A percentile compares a stretch with the other conserved stretches of the same genome.
phyloP scores from a whole-genome alignment of 2,113 vertebrate species.

The Anser brachyrhynchus region DNA sequence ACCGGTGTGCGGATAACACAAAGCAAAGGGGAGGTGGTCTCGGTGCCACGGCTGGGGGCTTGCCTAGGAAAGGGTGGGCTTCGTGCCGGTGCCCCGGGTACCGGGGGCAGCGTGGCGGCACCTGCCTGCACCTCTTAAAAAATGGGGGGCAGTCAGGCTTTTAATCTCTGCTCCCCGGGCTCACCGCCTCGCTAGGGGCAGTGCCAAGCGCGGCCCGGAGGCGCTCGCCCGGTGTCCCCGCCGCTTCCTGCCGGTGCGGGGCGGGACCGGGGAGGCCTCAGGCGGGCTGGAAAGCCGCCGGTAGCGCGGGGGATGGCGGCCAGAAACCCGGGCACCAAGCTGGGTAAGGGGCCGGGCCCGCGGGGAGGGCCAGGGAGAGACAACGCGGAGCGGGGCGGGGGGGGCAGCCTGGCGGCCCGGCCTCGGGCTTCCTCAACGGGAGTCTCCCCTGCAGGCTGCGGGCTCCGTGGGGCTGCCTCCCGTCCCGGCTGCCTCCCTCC shows the following conservation, averaged over 20 bases:
- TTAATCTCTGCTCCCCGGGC: not conserved
- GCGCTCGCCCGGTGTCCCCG: not conserved
- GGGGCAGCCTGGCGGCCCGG: too few relatives aligned
- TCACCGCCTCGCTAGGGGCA: not conserved
- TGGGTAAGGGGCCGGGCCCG: slow-evolving; percentile 66
- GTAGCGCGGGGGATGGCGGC: slow-evolving; percentile 38
- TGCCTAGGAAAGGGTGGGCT: not conserved
- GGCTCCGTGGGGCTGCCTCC: too few relatives aligned
- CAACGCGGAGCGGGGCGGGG: not conserved
- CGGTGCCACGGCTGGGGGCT: too few relatives aligned
- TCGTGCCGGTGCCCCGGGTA: not conserved
- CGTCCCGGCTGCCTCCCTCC: too few relatives aligned
- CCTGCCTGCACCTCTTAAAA: not conserved
- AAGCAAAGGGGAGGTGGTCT: not conserved
- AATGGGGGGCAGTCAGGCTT: not conserved
- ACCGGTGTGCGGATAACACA: too few relatives aligned
- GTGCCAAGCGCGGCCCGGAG: not conserved
- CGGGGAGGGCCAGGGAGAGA: too few relatives aligned
- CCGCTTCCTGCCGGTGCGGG: not conserved
- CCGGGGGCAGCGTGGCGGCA: not conserved
- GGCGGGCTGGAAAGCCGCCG: not conserved
- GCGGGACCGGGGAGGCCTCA: not conserved
- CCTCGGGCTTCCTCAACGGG: too few relatives aligned
- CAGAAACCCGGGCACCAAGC: slow-evolving; percentile 18
- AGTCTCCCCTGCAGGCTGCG: not conserved